These are phyloP conservation scores for Lepus townsendii DNA, from an alignment of 2,797 vertebrate genomes.

Conservation along the genomic window DNA sequence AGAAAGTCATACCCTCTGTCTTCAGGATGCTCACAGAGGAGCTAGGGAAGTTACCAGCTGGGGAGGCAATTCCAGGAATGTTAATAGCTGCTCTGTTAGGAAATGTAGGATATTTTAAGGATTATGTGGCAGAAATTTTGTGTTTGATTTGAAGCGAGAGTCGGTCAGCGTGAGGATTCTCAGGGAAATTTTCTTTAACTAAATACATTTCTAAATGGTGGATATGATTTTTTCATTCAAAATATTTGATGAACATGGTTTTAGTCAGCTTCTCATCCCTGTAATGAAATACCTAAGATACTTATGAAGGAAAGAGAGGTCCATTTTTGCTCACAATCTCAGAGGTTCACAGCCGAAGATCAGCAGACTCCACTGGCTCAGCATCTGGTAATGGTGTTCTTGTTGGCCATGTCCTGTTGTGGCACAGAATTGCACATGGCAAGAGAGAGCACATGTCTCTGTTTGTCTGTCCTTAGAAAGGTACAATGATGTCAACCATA, in stretches of 20 bases:
- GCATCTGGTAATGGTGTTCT: too few species aligned
- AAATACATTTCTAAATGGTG: background rate
- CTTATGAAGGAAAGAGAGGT: too few species aligned
- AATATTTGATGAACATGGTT: background rate
- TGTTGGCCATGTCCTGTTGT: too few species aligned
- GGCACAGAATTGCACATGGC: too few species aligned
- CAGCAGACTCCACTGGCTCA: too few species aligned
- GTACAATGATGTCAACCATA: too few species aligned
- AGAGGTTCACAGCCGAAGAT: too few species aligned
- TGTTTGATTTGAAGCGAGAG: background rate
- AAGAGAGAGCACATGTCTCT: too few species aligned
- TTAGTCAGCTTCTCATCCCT: too few species aligned
- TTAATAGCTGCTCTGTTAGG: background rate
- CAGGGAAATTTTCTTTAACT: background rate
- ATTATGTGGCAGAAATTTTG: background rate
- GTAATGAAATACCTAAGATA: too few species aligned
- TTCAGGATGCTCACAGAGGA: background rate
- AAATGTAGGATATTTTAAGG: accelerated
- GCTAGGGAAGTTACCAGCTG: accelerated
- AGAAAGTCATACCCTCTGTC: background rate
- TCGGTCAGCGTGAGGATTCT: background rate
- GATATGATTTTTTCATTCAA: background rate
- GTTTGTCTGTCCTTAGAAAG: too few species aligned
- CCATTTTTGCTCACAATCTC: too few species aligned
- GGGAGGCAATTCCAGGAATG: background rate